Evolutionary conservation across 92 coral and sea anemone species (phyloP).

Genomic region (Virgularia gustaviana): DNA sequence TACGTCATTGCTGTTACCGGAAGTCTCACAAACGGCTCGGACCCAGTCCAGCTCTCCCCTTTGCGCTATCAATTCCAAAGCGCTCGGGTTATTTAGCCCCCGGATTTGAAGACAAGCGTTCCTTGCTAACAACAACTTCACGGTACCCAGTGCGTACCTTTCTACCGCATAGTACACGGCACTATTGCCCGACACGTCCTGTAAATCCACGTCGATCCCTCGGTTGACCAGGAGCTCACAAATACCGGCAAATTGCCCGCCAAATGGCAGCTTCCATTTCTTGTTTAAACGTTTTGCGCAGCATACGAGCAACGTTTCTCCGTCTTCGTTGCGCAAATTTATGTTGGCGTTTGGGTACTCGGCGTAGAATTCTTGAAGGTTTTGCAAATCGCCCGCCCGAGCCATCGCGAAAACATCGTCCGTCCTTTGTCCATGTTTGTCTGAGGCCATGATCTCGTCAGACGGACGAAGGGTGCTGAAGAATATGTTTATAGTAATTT

Average conservation of each 20-base stretch:
- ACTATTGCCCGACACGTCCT: conserved; percentile 10
- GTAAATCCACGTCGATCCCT: conserved; percentile 8
- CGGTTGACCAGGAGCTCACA: conserved; percentile 10
- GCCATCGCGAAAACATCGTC: conserved; percentile 4
- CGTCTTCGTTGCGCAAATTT: conserved; percentile 7
- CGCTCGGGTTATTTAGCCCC: conserved; percentile 1
- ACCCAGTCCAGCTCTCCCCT: conserved; percentile 18
- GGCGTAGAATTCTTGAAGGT: neutral
- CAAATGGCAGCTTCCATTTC: conserved; percentile 14
- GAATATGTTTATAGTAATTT: too few relatives aligned
- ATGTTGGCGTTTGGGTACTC: neutral
- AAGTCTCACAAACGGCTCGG: conserved; percentile 1
- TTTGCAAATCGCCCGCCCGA: conserved; percentile 9
- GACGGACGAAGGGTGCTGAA: too few relatives aligned
- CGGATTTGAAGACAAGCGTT: conserved; percentile 14
- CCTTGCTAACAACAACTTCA: neutral
- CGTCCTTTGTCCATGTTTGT: too few relatives aligned
- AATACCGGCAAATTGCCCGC: conserved; percentile 16
- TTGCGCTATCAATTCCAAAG: neutral
- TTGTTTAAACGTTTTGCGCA: conserved; percentile 22
- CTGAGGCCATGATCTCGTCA: too few relatives aligned
- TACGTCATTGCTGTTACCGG: neutral
- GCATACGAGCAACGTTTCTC: conserved; percentile 12
- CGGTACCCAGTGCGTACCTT: neutral
- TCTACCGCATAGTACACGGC: conserved; percentile 27